These are phyloP conservation scores for Geococcyx californianus DNA, from an alignment of 2,113 vertebrate species.

Conservation along the genomic window DNA sequence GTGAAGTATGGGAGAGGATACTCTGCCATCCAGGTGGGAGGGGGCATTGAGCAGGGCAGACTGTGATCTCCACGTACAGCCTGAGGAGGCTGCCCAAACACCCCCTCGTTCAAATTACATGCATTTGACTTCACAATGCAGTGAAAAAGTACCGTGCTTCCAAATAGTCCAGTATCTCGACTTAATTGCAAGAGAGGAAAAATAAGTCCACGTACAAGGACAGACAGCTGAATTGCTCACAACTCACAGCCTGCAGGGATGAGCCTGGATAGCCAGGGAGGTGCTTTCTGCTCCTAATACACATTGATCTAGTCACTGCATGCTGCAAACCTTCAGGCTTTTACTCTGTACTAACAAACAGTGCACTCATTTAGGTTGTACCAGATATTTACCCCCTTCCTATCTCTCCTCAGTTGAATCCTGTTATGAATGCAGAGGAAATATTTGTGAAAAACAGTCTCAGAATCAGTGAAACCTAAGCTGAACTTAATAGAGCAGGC, in stretches of 20 bases:
- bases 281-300: neutral
- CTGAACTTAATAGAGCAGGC: slow-evolving; percentile 12
- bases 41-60: neutral
- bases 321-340: neutral
- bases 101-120: neutral
- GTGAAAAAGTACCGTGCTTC: neutral
- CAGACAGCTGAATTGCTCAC: neutral
- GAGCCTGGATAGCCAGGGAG: neutral
- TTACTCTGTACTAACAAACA: neutral
- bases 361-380: neutral
- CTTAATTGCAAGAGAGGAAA: neutral
- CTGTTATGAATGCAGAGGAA: slow-evolving; percentile 10
- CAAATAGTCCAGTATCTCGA: neutral
- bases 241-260: neutral
- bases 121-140: neutral
- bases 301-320: neutral
- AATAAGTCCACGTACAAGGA: neutral
- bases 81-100: neutral
- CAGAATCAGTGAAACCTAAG: slow-evolving; percentile 28
- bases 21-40: neutral
- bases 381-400: neutral
- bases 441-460: slow-evolving; percentile 25
- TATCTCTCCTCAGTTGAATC: neutral
- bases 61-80: neutral
- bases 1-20: neutral